Evolutionary conservation across 2,888 invertebrate species (phyloP).

Genomic region (Ommatoiulus sabulosus): DNA sequence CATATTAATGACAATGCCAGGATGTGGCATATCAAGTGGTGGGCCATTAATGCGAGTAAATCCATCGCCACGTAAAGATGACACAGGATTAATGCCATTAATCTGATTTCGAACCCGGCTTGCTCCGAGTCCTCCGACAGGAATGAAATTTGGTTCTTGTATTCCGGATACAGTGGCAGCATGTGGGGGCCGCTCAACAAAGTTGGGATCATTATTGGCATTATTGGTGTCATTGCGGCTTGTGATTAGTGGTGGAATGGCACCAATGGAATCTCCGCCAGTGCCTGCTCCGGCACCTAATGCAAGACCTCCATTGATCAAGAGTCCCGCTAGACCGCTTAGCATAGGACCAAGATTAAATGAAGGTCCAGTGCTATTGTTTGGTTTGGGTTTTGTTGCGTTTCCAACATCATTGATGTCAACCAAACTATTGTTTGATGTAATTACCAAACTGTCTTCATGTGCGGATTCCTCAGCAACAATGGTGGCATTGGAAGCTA

Average conservation of each 20-base stretch:
- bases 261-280: background rate
- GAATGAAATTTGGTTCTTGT: slow-evolving; percentile 62
- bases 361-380: slow-evolving; percentile 32
- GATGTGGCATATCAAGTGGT: slow-evolving; percentile 56
- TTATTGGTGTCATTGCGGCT: slow-evolving; percentile 59
- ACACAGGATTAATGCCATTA: slow-evolving; percentile 35
- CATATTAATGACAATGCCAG: slow-evolving; percentile 56
- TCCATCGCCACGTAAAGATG: background rate
- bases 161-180: slow-evolving; percentile 58
- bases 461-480: slow-evolving; percentile 55
- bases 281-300: slow-evolving; percentile 53
- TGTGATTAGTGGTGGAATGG: slow-evolving; percentile 39
- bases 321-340: slow-evolving; percentile 57
- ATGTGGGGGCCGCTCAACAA: slow-evolving; percentile 56
- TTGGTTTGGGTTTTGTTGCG: background rate
- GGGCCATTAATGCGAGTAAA: slow-evolving; percentile 57
- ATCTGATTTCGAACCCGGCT: slow-evolving; percentile 40
- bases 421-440: background rate
- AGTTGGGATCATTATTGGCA: slow-evolving; percentile 3
- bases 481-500: slow-evolving; percentile 49
- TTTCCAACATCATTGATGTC: background rate
- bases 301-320: slow-evolving; percentile 58
- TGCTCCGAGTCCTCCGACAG: slow-evolving; percentile 62
- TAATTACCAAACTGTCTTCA: slow-evolving; percentile 34
- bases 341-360: slow-evolving; percentile 56